Conservation (phyloP, 2,888 invertebrate genomes). For the Microchrysa polita region DNA sequence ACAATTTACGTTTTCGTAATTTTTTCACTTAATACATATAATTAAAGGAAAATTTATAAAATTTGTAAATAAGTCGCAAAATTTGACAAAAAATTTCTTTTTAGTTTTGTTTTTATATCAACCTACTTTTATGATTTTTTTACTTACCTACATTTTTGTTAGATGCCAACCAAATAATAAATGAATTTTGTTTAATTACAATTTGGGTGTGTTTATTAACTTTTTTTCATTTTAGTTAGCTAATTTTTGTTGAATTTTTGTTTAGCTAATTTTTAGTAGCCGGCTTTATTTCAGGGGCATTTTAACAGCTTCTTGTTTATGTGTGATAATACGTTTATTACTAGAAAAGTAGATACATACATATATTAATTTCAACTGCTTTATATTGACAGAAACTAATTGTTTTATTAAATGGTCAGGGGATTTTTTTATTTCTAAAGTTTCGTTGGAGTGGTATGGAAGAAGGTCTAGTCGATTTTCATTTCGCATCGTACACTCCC, state of each 20-base stretch:
- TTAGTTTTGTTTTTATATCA: neutral
- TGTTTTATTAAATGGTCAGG: no score
- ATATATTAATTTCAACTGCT: no score
- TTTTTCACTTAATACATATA: no score
- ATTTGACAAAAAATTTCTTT: neutral
- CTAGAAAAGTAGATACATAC: no score
- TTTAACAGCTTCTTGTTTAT: no score
- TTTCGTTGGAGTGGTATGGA: no score
- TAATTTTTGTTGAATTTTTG: neutral
- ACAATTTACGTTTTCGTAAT: neutral
- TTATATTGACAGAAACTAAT: no score
- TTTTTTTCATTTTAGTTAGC: conserved; percentile 10
- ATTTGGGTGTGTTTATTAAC: conserved; percentile 5
- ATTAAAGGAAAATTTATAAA: neutral
- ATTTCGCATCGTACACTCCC: no score
- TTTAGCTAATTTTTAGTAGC: neutral
- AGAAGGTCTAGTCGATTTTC: no score
- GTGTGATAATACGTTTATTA: no score
- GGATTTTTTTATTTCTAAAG: no score
- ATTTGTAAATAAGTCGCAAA: conserved; percentile 26
- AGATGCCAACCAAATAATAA: conserved; percentile 23
- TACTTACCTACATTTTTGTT: conserved; percentile 12
- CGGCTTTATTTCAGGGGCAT: no score
- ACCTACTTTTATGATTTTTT: conserved; percentile 7
- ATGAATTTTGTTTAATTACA: conserved; percentile 31